Conservation (phyloP, 2,888 invertebrate genomes). For the Tetragonula carbonaria region DNA sequence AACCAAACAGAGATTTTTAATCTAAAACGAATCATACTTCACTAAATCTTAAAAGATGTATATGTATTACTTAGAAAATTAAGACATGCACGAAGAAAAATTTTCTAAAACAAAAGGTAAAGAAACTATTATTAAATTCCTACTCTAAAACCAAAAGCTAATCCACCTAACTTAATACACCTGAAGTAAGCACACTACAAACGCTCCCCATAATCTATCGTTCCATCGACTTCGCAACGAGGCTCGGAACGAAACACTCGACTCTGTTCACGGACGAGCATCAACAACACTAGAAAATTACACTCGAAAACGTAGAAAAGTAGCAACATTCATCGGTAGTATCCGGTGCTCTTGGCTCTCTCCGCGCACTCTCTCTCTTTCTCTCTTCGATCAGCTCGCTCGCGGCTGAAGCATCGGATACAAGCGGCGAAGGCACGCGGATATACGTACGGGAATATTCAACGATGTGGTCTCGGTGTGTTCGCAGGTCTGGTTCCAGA, state of each 20-base stretch:
- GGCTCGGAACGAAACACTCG: background rate
- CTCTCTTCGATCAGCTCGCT: background rate
- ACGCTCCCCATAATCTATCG: background rate
- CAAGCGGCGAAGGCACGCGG: background rate
- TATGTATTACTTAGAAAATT: no score
- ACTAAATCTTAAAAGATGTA: no score
- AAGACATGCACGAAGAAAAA: background rate
- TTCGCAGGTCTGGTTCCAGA: constrained; percentile 97
- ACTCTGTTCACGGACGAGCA: background rate
- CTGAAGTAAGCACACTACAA: background rate
- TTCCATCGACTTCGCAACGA: background rate
- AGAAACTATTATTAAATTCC: background rate
- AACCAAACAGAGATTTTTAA: no score
- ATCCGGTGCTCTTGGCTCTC: background rate
- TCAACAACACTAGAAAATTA: background rate
- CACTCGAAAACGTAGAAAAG: background rate
- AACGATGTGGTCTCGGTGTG: constrained; percentile 74
- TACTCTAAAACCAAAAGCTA: background rate
- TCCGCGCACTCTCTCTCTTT: no score
- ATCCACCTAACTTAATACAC: background rate
- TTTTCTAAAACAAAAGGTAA: background rate
- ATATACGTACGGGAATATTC: background rate
- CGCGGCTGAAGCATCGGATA: background rate
- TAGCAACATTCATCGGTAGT: background rate
- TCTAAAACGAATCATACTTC: no score